Base-by-base conservation (phyloP, 2,113 vertebrate genomes). In the Sorex fumeus region DNA sequence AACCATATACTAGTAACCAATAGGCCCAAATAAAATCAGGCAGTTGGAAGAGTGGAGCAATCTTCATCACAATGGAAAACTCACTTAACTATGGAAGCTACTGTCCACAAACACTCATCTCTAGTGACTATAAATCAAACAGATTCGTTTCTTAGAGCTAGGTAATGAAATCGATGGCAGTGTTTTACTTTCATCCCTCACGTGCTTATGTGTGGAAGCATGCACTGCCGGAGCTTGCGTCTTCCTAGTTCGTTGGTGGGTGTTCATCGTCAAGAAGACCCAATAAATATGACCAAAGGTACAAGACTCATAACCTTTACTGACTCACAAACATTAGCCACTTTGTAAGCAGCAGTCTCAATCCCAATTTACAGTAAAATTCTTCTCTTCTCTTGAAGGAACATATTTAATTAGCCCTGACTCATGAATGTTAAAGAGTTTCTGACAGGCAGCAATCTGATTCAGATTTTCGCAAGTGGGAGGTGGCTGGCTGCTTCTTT, bases 401-500 rank as follows among this genome's bases (percentile, higher is more conserved):
- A 78, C 3, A n/a, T 21, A 74, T 10, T 43, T 69, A 85, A 47
- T 77, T 82, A 76, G 45, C 60, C 50, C 75, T 78, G 43, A 79
- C 36, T 57, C 36, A 6, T 28, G 64, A 62, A 89, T 12, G 10
- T 30, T 83, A 83, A 80, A n/a, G 43, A 62, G 36, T 4, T 53
- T 18, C 10, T 66, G 70, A 82, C 8, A 80, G 81, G 53, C 40
- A 94, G 30, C 27, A 45, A 92, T n/a, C 16, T 36, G 19, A 84
- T 47, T 47, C 43, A 70, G 57, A 23, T n/a, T 72, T 67, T 71
- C 57, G 8, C 4, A 7, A 53, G 53, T 10, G 1, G n/a, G 3
- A n/a, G 12, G 6, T 75, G 3, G 18, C 34, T 93, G 15, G 27
- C 43, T 93, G 7, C 57, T 64, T 15, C 62, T 80, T 71, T 47